These are phyloP conservation scores for Lytechinus pictus DNA, from an alignment of 35 echinoderm and acorn worm species.

Conservation along the genomic window DNA sequence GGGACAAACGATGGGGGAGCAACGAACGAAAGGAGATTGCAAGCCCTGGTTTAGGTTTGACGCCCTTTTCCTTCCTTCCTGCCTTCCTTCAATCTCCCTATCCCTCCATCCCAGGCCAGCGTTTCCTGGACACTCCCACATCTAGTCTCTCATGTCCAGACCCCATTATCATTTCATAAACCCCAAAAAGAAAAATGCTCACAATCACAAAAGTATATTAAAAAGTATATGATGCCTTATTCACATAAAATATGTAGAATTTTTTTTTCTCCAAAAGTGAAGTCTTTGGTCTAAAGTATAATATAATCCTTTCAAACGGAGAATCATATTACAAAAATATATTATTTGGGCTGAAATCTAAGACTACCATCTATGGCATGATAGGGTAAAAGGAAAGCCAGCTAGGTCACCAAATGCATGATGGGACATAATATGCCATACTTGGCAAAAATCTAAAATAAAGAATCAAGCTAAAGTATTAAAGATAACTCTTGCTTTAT, in stretches of 20 bases:
- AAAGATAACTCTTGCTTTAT: background rate
- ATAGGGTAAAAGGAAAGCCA: background rate
- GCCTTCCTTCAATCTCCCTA: constrained; percentile 23
- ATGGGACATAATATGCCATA: background rate
- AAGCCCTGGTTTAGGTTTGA: constrained; percentile 42
- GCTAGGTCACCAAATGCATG: background rate
- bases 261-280: background rate
- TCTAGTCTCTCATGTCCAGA: constrained; percentile 31
- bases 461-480: background rate
- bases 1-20: constrained; percentile 6
- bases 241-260: background rate
- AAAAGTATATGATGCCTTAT: background rate
- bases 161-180: background rate
- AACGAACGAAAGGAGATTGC: background rate
- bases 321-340: background rate
- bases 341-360: background rate
- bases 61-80: constrained; percentile 46
- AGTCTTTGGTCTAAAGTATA: background rate
- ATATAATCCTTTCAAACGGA: background rate
- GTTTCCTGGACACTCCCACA: constrained; percentile 28
- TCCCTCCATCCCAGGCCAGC: constrained; percentile 38
- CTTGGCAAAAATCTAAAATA: background rate
- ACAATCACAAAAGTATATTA: background rate
- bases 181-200: too few species aligned
- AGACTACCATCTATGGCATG: background rate